Conservation (phyloP, 2,888 invertebrate genomes). For the Ctenicera cuprea region DNA sequence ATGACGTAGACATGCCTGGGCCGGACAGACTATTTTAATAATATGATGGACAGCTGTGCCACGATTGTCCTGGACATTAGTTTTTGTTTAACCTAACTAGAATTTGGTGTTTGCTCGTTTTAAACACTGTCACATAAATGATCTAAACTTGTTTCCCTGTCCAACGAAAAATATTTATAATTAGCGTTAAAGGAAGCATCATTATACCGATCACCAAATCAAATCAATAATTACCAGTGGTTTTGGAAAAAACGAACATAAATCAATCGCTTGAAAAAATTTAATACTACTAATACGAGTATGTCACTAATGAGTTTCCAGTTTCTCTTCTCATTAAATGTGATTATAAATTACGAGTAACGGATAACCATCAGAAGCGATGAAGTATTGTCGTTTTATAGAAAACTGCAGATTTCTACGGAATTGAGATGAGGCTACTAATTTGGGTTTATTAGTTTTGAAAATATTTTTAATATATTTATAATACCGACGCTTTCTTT, state of each 20-base stretch:
- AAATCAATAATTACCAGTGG: slow-evolving; percentile 33
- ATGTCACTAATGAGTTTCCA: slow-evolving; percentile 36
- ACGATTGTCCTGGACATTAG: slow-evolving; percentile 53
- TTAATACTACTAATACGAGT: slow-evolving; percentile 25
- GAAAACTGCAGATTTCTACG: too few species aligned
- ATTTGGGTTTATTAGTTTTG: neutral
- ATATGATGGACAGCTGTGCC: slow-evolving; percentile 66
- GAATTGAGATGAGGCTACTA: too few species aligned
- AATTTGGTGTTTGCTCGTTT: slow-evolving; percentile 14
- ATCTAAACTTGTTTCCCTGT: slow-evolving; percentile 13
- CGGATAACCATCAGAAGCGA: too few species aligned
- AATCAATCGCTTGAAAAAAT: slow-evolving; percentile 34
- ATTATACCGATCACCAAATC: slow-evolving; percentile 38
- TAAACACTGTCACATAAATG: neutral
- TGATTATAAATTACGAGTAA: neutral
- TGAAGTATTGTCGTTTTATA: too few species aligned
- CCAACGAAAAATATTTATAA: slow-evolving; percentile 23
- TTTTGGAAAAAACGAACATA: slow-evolving; percentile 34
- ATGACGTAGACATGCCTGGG: slow-evolving; percentile 65
- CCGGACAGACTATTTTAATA: slow-evolving; percentile 68
- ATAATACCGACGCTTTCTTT: neutral
- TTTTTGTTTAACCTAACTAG: slow-evolving; percentile 28
- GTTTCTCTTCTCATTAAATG: slow-evolving; percentile 31
- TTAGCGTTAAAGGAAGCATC: slow-evolving; percentile 35
- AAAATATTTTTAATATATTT: neutral